Conservation (phyloP, 1,140 invertebrate species). For the Atta colombica region DNA sequence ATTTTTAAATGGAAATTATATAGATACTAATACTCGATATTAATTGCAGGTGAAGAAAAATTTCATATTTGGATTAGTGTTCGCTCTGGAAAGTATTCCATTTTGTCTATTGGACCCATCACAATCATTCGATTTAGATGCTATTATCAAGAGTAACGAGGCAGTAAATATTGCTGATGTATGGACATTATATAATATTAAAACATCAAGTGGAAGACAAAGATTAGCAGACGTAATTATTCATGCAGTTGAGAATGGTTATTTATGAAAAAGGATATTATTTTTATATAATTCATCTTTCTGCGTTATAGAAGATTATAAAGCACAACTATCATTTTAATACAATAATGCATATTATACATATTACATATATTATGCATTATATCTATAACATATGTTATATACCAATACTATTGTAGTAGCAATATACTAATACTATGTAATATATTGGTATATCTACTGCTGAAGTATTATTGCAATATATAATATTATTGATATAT, state of each 20-base stretch:
- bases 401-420: too few species aligned
- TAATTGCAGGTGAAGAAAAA: constrained; percentile 87
- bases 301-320: not conserved
- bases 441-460: not conserved
- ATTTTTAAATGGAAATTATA: not conserved
- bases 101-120: constrained; percentile 88
- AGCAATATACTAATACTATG: too few species aligned
- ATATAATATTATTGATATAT: not conserved
- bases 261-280: constrained; percentile 83
- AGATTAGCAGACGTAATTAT: constrained; percentile 89
- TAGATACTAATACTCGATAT: constrained; percentile 14
- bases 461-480: not conserved
- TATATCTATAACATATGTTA: too few species aligned
- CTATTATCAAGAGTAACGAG: constrained; percentile 84
- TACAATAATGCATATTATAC: not conserved
- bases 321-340: not conserved
- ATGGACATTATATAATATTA: constrained; percentile 79
- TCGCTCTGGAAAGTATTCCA: constrained; percentile 89
- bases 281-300: not conserved
- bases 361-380: too few species aligned
- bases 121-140: constrained; percentile 89
- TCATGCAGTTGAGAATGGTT: constrained; percentile 89
- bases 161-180: constrained; percentile 80
- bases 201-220: constrained; percentile 84
- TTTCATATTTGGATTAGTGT: constrained; percentile 88